Base-by-base conservation (phyloP, 53 echinoderm and acorn worm species). In the Stichopus horrens region DNA sequence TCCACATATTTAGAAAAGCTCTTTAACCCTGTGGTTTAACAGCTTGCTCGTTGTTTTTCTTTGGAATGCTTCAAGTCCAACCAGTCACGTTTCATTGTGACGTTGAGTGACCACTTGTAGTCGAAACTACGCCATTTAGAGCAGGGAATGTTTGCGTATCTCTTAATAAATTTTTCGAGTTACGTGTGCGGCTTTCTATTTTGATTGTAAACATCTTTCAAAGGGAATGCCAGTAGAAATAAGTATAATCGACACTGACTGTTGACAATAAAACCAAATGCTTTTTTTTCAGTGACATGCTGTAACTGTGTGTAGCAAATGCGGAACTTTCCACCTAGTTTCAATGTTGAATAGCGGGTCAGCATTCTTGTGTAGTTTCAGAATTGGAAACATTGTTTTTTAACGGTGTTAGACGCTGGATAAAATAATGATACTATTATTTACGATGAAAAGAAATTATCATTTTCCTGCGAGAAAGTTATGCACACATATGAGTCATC, bases 141-240 rank as follows among this genome's bases (percentile, higher is more conserved):
- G 53, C 23, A 18, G 56, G 19, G 7, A 6, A 23, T 81, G 57
- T 81, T 81, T 81, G 57, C 8, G n/a, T 81, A 55, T 56, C 81
- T 57, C 9, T 54, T 81, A 55, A 58, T 81, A 56, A 81, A n/a
- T 58, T 22, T 53, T 20, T 9, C 22, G 57, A 57, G 58, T 57
- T 81, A 71, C 71, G 71, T 71, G 71, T 71, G n/a, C 71, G 71
- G 19, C 71, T 16, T 71, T 71, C 71, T 18, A 71, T 71, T 71
- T 71, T 71, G 14, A 71, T n/a, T 16, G 71, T 71, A 71, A 71
- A 71, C 71, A 71, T 20, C 71, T 71, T 71, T 71, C 71, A 19
- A 71, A 71, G 19, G 18, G 71, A 18, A 21, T 20, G 71, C 19
- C 71, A 18, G 21, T 71, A 71, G 71, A 71, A 71, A 71, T 20